These are phyloP conservation scores for Caiman crocodilus DNA, from an alignment of 2,797 vertebrate genomes.

Conservation along the genomic window DNA sequence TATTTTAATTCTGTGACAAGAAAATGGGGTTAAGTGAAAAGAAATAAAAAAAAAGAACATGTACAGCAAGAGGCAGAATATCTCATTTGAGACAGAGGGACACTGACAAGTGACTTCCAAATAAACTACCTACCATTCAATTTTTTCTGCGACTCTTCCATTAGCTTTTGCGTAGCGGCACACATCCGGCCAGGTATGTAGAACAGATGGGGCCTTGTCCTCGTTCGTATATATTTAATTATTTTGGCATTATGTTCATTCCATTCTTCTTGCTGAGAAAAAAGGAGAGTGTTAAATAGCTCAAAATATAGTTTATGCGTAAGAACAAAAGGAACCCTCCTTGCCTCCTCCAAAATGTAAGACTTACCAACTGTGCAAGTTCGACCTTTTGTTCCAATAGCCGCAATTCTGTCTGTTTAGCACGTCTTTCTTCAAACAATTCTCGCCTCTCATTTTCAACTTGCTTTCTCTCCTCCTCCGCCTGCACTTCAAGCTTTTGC, in stretches of 20 bases:
- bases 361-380: constrained; percentile 94
- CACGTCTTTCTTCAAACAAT: constrained; percentile 96
- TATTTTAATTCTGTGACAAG: not conserved
- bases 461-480: constrained; percentile 95
- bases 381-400: constrained; percentile 98
- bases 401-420: constrained; percentile 96
- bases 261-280: constrained; percentile 97
- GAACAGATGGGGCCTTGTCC: constrained; percentile 95
- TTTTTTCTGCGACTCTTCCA: constrained; percentile 98
- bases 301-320: not conserved
- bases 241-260: constrained; percentile 94
- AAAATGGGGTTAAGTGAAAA: not conserved
- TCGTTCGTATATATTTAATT: constrained; percentile 97
- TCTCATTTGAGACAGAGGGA: not conserved
- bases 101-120: not conserved
- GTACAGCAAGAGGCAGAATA: not conserved
- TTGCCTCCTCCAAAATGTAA: not conserved
- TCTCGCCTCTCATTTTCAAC: constrained; percentile 95
- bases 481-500: constrained; percentile 98
- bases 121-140: constrained; percentile 88
- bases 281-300: constrained; percentile 35
- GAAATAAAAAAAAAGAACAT: not conserved
- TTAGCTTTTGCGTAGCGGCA: constrained; percentile 94
- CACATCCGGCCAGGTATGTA: constrained; percentile 96
- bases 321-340: not conserved